These are phyloP conservation scores for Pollenia amentaria DNA, from an alignment of 2,888 invertebrate species.

Conservation along the genomic window DNA sequence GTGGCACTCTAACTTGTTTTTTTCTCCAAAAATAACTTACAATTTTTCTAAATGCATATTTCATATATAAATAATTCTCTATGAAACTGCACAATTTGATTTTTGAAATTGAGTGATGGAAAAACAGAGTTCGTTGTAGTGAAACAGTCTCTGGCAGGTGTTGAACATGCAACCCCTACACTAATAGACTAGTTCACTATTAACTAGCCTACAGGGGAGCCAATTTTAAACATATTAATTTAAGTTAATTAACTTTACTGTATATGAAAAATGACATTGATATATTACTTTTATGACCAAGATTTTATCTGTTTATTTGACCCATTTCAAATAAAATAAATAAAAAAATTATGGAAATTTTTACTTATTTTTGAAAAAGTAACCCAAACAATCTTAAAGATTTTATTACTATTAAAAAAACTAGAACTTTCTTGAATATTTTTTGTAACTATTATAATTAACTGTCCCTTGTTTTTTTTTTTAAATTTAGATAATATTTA, in stretches of 20 bases:
- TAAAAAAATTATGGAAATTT: not conserved
- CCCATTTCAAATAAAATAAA: conserved; percentile 42
- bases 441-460: not conserved
- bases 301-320: conserved; percentile 44
- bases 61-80: too few species aligned
- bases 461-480: not conserved
- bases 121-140: too few species aligned
- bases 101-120: too few species aligned
- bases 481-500: not conserved
- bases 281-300: conserved; percentile 18
- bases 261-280: conserved; percentile 41
- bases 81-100: too few species aligned
- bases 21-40: too few species aligned
- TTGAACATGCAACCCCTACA: too few species aligned
- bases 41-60: too few species aligned
- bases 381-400: conserved; percentile 38
- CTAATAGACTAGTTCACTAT: not conserved
- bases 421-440: not conserved
- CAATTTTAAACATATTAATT: not conserved
- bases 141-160: too few species aligned
- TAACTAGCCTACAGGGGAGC: not conserved
- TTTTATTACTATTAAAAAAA: not conserved
- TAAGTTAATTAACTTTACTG: not conserved
- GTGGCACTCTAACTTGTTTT: too few species aligned
- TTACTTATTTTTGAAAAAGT: conserved; percentile 5